Evolutionary conservation across 2,797 vertebrate genomes (phyloP).

Genomic region (Paedocypris micromegethes): DNA sequence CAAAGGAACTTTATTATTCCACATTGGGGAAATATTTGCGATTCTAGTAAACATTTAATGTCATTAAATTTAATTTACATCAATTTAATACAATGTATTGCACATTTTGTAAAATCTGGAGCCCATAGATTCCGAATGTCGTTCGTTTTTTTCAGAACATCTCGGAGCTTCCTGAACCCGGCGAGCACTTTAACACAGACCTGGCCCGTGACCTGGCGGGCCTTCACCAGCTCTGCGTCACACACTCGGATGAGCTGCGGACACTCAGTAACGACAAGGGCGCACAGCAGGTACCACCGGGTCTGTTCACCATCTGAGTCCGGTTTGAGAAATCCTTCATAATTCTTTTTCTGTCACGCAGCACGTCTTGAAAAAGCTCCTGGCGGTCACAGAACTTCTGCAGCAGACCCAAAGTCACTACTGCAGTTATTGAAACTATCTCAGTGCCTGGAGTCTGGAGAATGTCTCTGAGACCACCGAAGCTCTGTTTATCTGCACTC

Average conservation of each 20-base stretch:
- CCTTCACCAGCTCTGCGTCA: conserved; percentile 87
- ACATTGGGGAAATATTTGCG: too few relatives aligned
- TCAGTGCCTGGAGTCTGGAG: neutral
- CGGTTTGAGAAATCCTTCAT: neutral
- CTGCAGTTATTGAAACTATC: conserved; percentile 80
- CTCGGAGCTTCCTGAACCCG: conserved; percentile 88
- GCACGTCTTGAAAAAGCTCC: conserved; percentile 97
- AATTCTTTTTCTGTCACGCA: conserved; percentile 53
- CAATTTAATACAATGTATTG: too few relatives aligned
- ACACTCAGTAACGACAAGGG: conserved; percentile 93
- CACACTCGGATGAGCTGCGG: conserved; percentile 90
- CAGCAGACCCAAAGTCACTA: conserved; percentile 97
- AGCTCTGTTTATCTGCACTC: conserved; percentile 6
- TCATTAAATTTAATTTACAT: too few relatives aligned
- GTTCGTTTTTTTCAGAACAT: conserved; percentile 75
- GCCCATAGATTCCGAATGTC: neutral
- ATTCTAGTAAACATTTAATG: too few relatives aligned
- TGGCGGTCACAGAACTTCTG: conserved; percentile 98
- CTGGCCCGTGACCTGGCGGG: conserved; percentile 90
- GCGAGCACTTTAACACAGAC: conserved; percentile 89
- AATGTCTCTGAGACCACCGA: too few relatives aligned
- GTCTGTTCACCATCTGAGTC: too few relatives aligned
- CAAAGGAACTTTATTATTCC: too few relatives aligned
- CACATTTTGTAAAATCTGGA: too few relatives aligned
- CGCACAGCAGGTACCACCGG: conserved; percentile 83